Evolutionary conservation across 1,140 invertebrate species (phyloP), one percentile per base, ranked within the genome.

Genomic region (Heliothis subflexa): DNA sequence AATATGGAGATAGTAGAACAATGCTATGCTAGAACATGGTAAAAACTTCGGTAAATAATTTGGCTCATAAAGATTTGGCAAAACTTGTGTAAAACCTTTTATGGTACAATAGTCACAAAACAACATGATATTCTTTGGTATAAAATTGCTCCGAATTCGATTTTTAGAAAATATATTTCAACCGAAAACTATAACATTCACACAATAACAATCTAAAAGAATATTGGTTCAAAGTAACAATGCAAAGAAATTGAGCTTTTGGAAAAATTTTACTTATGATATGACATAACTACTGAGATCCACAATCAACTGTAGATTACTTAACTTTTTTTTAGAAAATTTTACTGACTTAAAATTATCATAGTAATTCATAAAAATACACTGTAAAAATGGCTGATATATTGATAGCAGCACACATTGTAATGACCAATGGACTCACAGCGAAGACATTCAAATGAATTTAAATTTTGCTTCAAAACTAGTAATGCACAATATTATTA

Each of bases 231-330:
- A 80, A 75, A 85, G 83, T 80, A 88, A 83, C 74, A 83, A 85
- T 87, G 87, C 84, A 88, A 89, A 86, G 71, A 78, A 87, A 87
- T 94, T 93, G 92, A 94, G 92, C 92, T 87, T 88, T 88, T 79
- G 73, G 87, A 86, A 93, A 89, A 88, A 81, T 79, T 88, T 89
- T 80, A 83, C 86, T 93, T 89, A 90, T 72, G 71, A 87, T 86
- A 88, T 87, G 85, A 85, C 81, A 83, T 89, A 89, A 78, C 87
- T 92, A 93, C 83, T 93, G 91, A 93, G 91, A 93, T 93, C 91
- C 91, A 93, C 92, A 94, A 93, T 93, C 92, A 93, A 88, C 84
- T 93, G 89, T 87, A 93, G 88, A 83, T 94, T 93, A 94, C 90
- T 93, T 91, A 93, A 94, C 84, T 90, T 86, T 78, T 80, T 62